Conservation (phyloP, 2,113 vertebrate genomes). For the Brachyhypopomus occidentalis region DNA sequence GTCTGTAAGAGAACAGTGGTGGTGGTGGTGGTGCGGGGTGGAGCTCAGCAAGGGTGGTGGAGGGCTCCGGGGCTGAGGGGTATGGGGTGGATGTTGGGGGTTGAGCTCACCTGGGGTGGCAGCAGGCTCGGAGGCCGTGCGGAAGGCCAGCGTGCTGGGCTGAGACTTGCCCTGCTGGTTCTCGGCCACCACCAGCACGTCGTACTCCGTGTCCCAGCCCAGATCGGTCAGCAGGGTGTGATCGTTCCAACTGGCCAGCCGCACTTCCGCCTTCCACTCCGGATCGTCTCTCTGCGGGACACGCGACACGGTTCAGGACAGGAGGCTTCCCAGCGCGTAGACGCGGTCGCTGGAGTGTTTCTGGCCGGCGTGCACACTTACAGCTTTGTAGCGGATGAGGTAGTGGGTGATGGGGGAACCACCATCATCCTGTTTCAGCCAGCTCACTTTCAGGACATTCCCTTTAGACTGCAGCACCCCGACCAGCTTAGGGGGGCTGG, state of each 20-base stretch:
- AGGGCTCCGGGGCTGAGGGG: background rate
- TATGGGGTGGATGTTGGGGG: constrained; percentile 46
- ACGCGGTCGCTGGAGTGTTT: background rate
- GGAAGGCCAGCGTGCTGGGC: constrained; percentile 82
- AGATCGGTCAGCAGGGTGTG: constrained; percentile 82
- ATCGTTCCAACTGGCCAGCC: constrained; percentile 83
- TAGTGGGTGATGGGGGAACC: constrained; percentile 94
- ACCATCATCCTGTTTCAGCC: constrained; percentile 95
- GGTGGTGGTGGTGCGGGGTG: constrained; percentile 35
- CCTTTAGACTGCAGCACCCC: constrained; percentile 85
- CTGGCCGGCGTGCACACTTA: constrained; percentile 72
- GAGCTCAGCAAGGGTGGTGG: constrained; percentile 34
- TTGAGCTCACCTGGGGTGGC: constrained; percentile 86
- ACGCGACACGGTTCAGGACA: background rate
- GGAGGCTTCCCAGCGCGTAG: background rate
- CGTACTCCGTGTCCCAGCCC: constrained; percentile 94
- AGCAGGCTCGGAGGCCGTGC: constrained; percentile 84
- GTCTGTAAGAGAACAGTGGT: constrained; percentile 10
- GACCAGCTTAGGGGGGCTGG: constrained; percentile 90
- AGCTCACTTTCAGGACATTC: constrained; percentile 87
- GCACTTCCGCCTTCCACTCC: constrained; percentile 91
- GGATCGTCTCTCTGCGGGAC: constrained; percentile 74
- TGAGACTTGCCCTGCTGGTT: constrained; percentile 93
- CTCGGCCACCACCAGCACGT: constrained; percentile 88
- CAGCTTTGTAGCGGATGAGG: constrained; percentile 89